phyloP scores from a whole-genome alignment of 1,140 invertebrate species.

The Condylostylus longicornis region DNA sequence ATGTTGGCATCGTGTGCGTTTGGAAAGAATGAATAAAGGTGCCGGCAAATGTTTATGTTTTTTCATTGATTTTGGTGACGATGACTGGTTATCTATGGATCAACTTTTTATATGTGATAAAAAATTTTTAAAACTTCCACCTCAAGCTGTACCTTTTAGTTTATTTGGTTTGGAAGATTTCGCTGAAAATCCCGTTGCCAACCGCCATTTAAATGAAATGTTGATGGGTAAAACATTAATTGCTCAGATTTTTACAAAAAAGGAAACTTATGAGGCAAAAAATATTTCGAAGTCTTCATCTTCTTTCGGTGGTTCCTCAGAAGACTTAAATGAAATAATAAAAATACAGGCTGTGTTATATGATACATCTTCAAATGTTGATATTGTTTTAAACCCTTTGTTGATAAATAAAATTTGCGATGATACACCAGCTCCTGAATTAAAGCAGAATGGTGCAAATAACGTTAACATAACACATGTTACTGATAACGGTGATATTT shows the following conservation, averaged over 20 bases:
- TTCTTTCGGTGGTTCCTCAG: no score
- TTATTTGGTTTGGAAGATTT: slow-evolving; percentile 30
- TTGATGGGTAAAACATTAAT: slow-evolving; percentile 21
- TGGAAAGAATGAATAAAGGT: slow-evolving; percentile 14
- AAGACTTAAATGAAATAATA: slow-evolving; percentile 4
- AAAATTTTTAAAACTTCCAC: slow-evolving; percentile 18
- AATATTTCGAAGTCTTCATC: slow-evolving; percentile 11
- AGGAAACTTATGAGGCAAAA: slow-evolving; percentile 12
- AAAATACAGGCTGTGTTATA: slow-evolving; percentile 25
- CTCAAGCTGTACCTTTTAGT: slow-evolving; percentile 24
- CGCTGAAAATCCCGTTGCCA: slow-evolving; percentile 24
- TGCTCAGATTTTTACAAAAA: slow-evolving; percentile 21
- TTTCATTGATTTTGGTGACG: slow-evolving; percentile 28
- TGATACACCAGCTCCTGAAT: slow-evolving; percentile 15
- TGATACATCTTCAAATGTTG: slow-evolving; percentile 26
- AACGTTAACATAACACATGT: slow-evolving; percentile 21
- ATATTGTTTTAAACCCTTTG: slow-evolving; percentile 25
- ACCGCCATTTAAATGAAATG: slow-evolving; percentile 13
- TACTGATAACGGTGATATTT: slow-evolving; percentile 23
- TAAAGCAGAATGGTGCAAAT: slow-evolving; percentile 8
- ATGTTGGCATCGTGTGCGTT: slow-evolving; percentile 26
- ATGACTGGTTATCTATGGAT: slow-evolving; percentile 14
- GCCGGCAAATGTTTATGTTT: slow-evolving; percentile 19
- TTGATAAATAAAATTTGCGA: slow-evolving; percentile 19
- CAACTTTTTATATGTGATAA: slow-evolving; percentile 16